Base-by-base conservation (phyloP, 2,888 invertebrate species). In the Aelia acuminata region DNA sequence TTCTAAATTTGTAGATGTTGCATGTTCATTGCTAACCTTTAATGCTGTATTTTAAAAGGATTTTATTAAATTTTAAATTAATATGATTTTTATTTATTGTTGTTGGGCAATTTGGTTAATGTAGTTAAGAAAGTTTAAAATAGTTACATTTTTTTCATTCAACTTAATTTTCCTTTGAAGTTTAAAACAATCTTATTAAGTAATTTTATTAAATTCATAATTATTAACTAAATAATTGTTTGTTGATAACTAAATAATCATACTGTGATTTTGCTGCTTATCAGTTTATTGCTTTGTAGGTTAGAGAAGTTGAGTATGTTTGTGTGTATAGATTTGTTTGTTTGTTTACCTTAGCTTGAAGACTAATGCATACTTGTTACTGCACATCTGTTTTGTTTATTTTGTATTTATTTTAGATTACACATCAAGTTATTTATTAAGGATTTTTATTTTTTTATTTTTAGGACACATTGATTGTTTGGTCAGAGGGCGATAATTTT, bases 401-500 rank as follows among this genome's bases (percentile, higher is more conserved):
- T 48, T 31, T 31, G 4, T 35, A 11, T 50, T 50, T 11, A 20
- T 48, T 31, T 26, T 85, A 31, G 22, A 85, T 85, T 85, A 5
- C 26, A 18, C 7, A 15, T n/a, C 26, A 53, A 13, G 26, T 53
- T 84, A 26, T 8, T 5, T 18, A 39, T 0, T 35, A 11, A 26
- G 26, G 0, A 26, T 70, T n/a, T 70, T 20, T 35, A 35, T 48
- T 5, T 63, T 26, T 8, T 70, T 89, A 50, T 89, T 90, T 92
- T 92, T 20, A 96, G 94, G 99, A 99, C 93, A 99, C 99, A 63
- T 94, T 99, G 91, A 99, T 99, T 92, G 99, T 99, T 48, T 99
- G 99, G 99, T 99, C 99, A 43, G 99, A 99, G 93, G 98, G 98
- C 90, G 99, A 99, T 92, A 98, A 98, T 93, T 99, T 98, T 93